phyloP scores from a whole-genome alignment of 2,888 invertebrate species.

The Trichacis sp. region DNA sequence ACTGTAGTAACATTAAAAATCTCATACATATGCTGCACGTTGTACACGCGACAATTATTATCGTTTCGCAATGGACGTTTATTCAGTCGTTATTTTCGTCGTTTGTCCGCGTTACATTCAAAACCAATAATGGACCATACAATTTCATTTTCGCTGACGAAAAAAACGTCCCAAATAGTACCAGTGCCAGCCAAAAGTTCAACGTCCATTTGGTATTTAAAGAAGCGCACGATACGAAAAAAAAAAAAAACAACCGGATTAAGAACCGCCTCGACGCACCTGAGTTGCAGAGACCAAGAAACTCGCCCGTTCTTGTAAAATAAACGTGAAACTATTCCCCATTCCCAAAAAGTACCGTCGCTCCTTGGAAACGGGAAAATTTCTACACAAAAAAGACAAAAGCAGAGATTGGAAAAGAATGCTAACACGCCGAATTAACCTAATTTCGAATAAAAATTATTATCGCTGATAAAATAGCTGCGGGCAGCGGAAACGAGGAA shows the following conservation, averaged over 20 bases:
- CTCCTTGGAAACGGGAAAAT: too few relatives aligned
- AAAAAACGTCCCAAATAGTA: slow-evolving; percentile 40
- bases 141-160: slow-evolving; percentile 39
- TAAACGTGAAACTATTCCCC: too few relatives aligned
- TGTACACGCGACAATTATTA: slow-evolving; percentile 15
- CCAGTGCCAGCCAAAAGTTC: slow-evolving; percentile 39
- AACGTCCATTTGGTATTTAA: slow-evolving; percentile 20
- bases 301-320: not conserved
- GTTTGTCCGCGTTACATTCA: slow-evolving; percentile 29
- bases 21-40: slow-evolving; percentile 20
- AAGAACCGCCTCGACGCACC: slow-evolving; percentile 7
- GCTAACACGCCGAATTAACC: too few relatives aligned
- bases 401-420: too few relatives aligned
- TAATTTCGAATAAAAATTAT: too few relatives aligned
- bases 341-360: too few relatives aligned
- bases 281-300: slow-evolving; percentile 12
- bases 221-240: slow-evolving; percentile 29
- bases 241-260: too few relatives aligned
- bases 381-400: too few relatives aligned
- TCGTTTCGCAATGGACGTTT: slow-evolving; percentile 33
- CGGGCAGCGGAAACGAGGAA: too few relatives aligned
- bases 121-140: slow-evolving; percentile 35
- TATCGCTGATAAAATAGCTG: too few relatives aligned
- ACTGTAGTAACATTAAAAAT: slow-evolving; percentile 45
- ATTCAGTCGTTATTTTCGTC: slow-evolving; percentile 33